phyloP scores from a whole-genome alignment of 1,140 invertebrate species.

The Liolophura sinensis region DNA sequence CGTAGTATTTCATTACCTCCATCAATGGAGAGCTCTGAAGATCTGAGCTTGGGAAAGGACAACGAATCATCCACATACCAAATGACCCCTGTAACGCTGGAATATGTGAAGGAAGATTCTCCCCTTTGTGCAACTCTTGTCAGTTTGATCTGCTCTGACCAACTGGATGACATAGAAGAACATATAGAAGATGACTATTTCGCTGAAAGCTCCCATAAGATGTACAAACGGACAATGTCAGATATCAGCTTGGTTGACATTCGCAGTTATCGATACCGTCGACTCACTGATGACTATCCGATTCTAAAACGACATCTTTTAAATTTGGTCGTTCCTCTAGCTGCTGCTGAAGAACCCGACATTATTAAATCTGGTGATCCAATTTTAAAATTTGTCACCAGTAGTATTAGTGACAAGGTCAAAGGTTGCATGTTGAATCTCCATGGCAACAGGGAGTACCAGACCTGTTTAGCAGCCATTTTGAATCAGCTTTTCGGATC shows the following conservation, averaged over 20 bases:
- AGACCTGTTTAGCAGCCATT: constrained; percentile 32
- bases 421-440: constrained; percentile 48
- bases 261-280: constrained; percentile 50
- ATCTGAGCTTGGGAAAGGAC: background rate
- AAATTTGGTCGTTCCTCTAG: constrained; percentile 46
- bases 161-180: constrained; percentile 46
- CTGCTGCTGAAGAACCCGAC: constrained; percentile 41
- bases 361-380: constrained; percentile 42
- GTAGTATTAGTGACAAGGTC: constrained; percentile 39
- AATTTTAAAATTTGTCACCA: constrained; percentile 50
- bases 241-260: constrained; percentile 52
- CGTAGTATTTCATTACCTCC: too few relatives aligned
- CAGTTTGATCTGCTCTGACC: constrained; percentile 49
- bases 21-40: constrained; percentile 6
- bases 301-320: constrained; percentile 44
- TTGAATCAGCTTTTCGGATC: constrained; percentile 33
- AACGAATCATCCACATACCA: constrained; percentile 15
- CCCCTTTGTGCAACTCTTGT: constrained; percentile 49
- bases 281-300: constrained; percentile 44
- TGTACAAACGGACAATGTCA: constrained; percentile 29
- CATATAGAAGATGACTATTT: constrained; percentile 42
- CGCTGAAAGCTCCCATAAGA: constrained; percentile 2
- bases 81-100: constrained; percentile 45
- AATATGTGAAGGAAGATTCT: constrained; percentile 50
- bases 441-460: constrained; percentile 37